Percentiles rank a stretch among this genome's conserved stretches.
phyloP scores from a whole-genome alignment of 2,113 vertebrate genomes.

The Microcebus murinus region DNA sequence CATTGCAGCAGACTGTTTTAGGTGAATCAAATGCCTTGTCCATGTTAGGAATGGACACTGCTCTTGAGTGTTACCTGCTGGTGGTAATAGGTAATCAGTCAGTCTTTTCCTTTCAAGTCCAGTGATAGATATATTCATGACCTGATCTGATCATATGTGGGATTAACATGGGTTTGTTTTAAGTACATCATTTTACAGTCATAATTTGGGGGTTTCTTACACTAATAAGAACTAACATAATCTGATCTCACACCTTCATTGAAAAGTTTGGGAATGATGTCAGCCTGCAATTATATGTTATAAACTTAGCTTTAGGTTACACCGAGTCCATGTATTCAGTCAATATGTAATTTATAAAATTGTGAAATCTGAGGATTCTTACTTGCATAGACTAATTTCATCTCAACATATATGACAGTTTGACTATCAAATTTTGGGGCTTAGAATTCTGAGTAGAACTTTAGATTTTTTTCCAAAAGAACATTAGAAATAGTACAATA shows the following conservation, averaged over 20 bases:
- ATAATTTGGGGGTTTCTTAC: conserved; percentile 1
- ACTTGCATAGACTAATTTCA: neutral
- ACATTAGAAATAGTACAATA: conserved; percentile 11
- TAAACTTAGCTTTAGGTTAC: neutral
- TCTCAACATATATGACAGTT: neutral
- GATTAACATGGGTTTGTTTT: neutral
- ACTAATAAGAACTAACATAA: neutral
- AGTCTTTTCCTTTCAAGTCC: conserved; percentile 36
- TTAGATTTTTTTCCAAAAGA: conserved; percentile 28
- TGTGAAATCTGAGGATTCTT: conserved; percentile 16
- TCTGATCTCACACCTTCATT: conserved; percentile 19
- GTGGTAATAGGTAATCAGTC: neutral
- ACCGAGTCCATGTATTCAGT: neutral
- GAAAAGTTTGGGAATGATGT: neutral
- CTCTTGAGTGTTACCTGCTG: neutral
- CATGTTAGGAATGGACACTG: conserved; percentile 19
- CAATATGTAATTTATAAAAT: neutral
- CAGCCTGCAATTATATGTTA: neutral
- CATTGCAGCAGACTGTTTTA: neutral
- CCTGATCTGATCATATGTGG: neutral
- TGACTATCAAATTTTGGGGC: neutral
- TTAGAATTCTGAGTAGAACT: conserved; percentile 51
- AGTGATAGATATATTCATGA: neutral
- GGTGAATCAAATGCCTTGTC: conserved; percentile 5
- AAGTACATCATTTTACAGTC: neutral